Percentiles rank a stretch among this genome's conserved stretches.
Conservation (phyloP, 64 coral and sea anemone genomes). For the Montipora capricornis region DNA sequence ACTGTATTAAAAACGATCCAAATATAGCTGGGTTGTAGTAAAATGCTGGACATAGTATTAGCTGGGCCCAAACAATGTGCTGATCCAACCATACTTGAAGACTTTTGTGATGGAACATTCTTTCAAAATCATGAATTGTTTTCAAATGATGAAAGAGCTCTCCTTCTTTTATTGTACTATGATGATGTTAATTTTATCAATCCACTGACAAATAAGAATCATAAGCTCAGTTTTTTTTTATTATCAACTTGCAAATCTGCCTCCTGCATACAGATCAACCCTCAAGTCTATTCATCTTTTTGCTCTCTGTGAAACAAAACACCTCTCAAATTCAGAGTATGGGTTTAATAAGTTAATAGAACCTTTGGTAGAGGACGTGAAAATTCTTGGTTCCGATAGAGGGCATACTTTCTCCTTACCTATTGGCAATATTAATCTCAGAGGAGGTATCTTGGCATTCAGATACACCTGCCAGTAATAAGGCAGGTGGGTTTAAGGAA, state of each 20-base stretch:
- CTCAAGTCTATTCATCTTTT: conserved; percentile 54
- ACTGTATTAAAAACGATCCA: conserved; percentile 32
- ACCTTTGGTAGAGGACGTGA: conserved; percentile 44
- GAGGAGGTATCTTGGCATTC: conserved; percentile 7
- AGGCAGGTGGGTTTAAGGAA: conserved; percentile 20
- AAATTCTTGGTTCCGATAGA: background rate
- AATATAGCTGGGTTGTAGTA: conserved; percentile 21
- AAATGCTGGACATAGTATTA: conserved; percentile 36
- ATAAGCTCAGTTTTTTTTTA: conserved; percentile 34
- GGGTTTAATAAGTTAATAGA: conserved; percentile 42
- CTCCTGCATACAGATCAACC: conserved; percentile 43
- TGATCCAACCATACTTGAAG: background rate
- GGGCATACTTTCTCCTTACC: conserved; percentile 16
- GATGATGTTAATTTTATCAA: conserved; percentile 52
- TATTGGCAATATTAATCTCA: background rate
- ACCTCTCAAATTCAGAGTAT: conserved; percentile 22
- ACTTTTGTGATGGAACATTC: conserved; percentile 36
- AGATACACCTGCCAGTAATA: conserved; percentile 29
- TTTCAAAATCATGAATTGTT: background rate
- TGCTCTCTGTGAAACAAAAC: background rate
- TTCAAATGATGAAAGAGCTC: background rate
- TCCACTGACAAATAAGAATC: conserved; percentile 24
- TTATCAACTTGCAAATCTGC: conserved; percentile 59
- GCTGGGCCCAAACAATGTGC: background rate
- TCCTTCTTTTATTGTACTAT: conserved; percentile 49